Evolutionary conservation across 2,797 vertebrate genomes (phyloP), one percentile per base, ranked within the genome.

Genomic region (Peromyscus aztecus): DNA sequence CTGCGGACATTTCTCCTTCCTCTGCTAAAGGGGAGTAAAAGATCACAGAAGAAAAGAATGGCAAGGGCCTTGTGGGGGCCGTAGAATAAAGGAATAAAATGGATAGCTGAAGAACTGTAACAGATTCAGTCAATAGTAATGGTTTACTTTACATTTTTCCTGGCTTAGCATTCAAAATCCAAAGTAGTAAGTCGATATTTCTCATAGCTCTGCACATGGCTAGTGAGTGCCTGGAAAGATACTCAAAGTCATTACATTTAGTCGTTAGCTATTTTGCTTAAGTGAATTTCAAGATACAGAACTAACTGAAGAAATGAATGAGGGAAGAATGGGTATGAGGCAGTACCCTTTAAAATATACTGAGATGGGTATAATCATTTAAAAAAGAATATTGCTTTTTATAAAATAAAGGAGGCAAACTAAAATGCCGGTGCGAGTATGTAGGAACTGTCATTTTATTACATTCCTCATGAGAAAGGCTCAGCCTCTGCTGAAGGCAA

Each of bases 221-320:
- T 46, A 94, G 59, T 71, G 75, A 93, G 69, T 43, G 43, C 75
- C 59, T 80, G 34, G 52, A 71, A 91, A 91, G 9, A 67, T 82
- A 31, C 7, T 77, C 43, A 96, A 24, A 3, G 13, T 75, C 13
- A 75, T 63, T 80, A 52, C 2, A 57, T 61, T 88, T 63, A 7
- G 4, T 61, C 10, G 61, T 29, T 83, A 24, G 80, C 11, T 80
- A 71, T 59, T 52, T 61, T 86, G 16, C 5, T 81, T 23, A 61
- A 0, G 86, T 90, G 80, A 96, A 95, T 69, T 80, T 17, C 19
- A 94, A 14, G 52, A 90, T 82, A 88, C 8, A 16, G 40, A 96
- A 92, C 46, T 95, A 90, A 97, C 9, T 67, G 69, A 17, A 95
- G 67, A 80, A 97, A 97, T 29, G 16, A 97, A 77, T 55, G n/a